Evolutionary conservation across 2,888 invertebrate species (phyloP), one percentile per base, ranked within the genome.

Genomic region (Biston stratarius): DNA sequence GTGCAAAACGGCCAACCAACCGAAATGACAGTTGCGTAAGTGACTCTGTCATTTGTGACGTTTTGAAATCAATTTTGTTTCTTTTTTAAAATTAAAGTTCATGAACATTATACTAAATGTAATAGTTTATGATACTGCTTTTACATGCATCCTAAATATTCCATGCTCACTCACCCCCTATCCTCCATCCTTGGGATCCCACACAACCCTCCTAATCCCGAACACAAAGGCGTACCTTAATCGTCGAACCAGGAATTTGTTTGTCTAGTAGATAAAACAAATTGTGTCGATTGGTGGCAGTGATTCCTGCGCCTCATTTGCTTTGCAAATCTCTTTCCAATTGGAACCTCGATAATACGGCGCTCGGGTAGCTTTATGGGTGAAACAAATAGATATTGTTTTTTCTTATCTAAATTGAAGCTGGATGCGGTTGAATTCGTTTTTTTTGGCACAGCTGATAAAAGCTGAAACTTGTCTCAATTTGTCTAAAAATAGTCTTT

Each of bases 191-290:
- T 55, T 9, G 42, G 42, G 42, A 42, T 70, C 70, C 62, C 69
- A 67, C 70, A 74, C 73, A 36, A 6, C 45, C 58, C 48, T 33
- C 14, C 44, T 45, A 58, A 64, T 58, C 51, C 63, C 44, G 6
- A 82, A 85, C 84, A 85, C 84, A 84, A 85, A 85, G 84, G 84
- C 85, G 83, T 79, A 82, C 86, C 86, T 90, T 88, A 88, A 90
- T 90, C 89, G 86, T 78, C 84, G 83, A 80, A 87, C 88, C 88
- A 85, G 85, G 86, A 87, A 89, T 90, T 89, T 87, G 89, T 89
- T 86, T 87, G 81, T 86, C 52, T 77, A 74, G 74, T 74, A 80
- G 80, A 85, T 85, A 84, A 83, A 88, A 88, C 84, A 88, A 88
- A 88, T 88, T 83, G 86, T 81, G 75, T 71, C 79, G 81, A 85